phyloP scores from a whole-genome alignment of 2,113 vertebrate genomes.

The Herpetotheres cachinnans region DNA sequence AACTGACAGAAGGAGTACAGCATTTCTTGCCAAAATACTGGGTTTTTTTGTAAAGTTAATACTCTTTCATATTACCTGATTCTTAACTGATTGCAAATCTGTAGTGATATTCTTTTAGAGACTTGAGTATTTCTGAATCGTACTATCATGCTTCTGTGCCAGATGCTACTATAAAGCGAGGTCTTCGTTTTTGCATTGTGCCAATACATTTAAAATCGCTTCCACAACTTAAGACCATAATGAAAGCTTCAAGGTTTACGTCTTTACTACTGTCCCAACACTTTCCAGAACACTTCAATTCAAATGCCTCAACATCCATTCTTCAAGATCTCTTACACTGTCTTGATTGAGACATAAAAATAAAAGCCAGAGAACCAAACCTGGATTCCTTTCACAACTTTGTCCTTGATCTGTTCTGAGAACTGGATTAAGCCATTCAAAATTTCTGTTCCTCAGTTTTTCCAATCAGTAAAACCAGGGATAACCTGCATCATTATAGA shows the following conservation, averaged over 20 bases:
- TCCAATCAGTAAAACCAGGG: background rate
- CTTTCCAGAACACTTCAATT: background rate
- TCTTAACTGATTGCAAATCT: background rate
- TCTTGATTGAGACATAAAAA: background rate
- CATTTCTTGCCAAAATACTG: background rate
- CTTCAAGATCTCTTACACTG: background rate
- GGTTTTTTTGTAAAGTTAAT: background rate
- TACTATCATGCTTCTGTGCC: background rate
- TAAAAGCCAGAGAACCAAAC: background rate
- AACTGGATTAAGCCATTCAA: background rate
- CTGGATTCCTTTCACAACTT: background rate
- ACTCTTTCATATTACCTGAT: background rate
- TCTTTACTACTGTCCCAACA: background rate
- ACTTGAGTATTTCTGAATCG: background rate
- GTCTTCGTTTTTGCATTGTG: background rate
- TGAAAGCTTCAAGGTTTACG: background rate
- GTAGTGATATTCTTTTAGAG: background rate
- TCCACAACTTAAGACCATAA: background rate
- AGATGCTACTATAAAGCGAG: constrained; percentile 1
- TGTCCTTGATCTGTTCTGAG: background rate
- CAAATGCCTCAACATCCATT: background rate
- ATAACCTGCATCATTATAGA: background rate
- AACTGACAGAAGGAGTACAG: background rate
- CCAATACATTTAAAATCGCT: constrained; percentile 35
- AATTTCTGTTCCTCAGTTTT: background rate